A percentile compares a stretch with the other conserved stretches of the same genome.
Conservation (phyloP, 2,113 vertebrate genomes). For the Lycaon pictus region DNA sequence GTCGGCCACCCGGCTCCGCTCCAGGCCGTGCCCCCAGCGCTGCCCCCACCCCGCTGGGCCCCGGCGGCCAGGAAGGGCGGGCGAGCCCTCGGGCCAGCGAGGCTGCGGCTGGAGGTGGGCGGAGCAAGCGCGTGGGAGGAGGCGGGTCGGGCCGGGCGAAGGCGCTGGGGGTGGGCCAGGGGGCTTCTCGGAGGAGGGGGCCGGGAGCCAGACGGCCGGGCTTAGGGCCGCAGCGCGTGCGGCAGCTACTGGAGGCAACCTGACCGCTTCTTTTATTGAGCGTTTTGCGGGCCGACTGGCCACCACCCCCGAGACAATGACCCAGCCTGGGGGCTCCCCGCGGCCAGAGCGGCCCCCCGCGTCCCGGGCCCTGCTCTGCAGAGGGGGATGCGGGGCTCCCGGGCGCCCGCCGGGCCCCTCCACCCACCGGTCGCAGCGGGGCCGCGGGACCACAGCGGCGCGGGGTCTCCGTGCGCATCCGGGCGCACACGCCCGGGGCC, state of each 20-base stretch:
- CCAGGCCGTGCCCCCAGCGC: background rate
- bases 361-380: background rate
- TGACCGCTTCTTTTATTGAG: background rate
- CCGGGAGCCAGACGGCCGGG: background rate
- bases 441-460: background rate
- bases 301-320: background rate
- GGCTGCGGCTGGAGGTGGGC: background rate
- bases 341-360: background rate
- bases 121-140: too few species aligned
- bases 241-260: background rate
- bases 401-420: background rate
- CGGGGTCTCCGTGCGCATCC: background rate
- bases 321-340: background rate
- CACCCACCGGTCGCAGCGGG: background rate
- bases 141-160: background rate
- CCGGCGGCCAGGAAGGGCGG: background rate
- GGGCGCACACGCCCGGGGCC: background rate
- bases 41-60: background rate
- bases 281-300: background rate
- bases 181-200: background rate
- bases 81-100: background rate
- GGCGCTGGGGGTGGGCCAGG: background rate
- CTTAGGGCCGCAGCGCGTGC: background rate
- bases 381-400: too few species aligned
- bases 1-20: background rate